Percentiles rank a stretch among this genome's conserved stretches.
These are phyloP conservation scores for Elmis aenea DNA, from an alignment of 2,888 invertebrate genomes.

Conservation along the genomic window DNA sequence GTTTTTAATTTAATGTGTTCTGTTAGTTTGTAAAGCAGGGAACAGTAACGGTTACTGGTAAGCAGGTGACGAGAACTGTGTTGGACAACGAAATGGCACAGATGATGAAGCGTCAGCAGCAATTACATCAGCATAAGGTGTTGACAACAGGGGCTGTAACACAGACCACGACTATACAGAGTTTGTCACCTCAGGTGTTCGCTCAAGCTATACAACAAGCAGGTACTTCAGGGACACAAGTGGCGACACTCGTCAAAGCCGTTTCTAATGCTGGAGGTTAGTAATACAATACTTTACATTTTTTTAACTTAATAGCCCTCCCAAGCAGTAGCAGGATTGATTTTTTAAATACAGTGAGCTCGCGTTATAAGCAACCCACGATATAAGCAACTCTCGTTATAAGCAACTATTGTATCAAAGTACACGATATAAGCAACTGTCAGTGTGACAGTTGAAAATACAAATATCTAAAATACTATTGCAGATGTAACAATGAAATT, in stretches of 20 bases:
- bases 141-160: constrained; percentile 32
- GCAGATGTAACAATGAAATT: no score
- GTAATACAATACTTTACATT: no score
- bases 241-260: constrained; percentile 62
- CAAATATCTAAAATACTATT: no score
- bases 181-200: constrained; percentile 41
- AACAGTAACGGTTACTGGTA: constrained; percentile 41
- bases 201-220: constrained; percentile 49
- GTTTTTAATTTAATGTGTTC: no score
- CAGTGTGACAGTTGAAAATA: no score
- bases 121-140: constrained; percentile 39
- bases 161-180: constrained; percentile 39
- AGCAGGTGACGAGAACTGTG: constrained; percentile 43
- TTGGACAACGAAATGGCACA: constrained; percentile 53
- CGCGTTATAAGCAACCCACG: no score
- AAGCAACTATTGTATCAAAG: no score
- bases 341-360: no score
- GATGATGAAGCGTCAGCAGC: constrained; percentile 47
- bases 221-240: constrained; percentile 51
- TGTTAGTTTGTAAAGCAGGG: constrained; percentile 42
- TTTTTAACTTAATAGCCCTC: background rate
- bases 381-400: no score
- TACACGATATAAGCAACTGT: no score
- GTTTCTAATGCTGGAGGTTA: constrained; percentile 45
- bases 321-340: background rate